These are phyloP conservation scores for Orestias chungarensis DNA, from an alignment of 2,797 vertebrate species.

Conservation along the genomic window DNA sequence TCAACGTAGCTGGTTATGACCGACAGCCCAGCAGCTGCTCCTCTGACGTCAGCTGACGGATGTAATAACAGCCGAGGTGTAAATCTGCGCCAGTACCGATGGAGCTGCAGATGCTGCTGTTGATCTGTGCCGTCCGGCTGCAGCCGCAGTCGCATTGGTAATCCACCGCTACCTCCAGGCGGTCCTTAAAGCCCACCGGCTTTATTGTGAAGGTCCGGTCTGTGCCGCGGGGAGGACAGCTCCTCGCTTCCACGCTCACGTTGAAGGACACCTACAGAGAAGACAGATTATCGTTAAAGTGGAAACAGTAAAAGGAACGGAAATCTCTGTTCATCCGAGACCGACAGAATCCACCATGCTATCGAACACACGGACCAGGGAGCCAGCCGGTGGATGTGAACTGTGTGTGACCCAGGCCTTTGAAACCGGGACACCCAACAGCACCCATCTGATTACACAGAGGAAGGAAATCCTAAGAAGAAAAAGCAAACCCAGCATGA, in stretches of 20 bases:
- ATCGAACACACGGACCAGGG: slow-evolving; percentile 10
- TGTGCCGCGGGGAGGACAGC: slow-evolving; percentile 78
- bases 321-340: slow-evolving; percentile 22
- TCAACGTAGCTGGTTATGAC: background rate
- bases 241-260: slow-evolving; percentile 86
- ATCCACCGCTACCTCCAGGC: slow-evolving; percentile 85
- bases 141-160: slow-evolving; percentile 90
- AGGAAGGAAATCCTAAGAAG: slow-evolving; percentile 56
- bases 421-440: slow-evolving; percentile 41
- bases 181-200: slow-evolving; percentile 94
- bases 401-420: slow-evolving; percentile 33
- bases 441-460: slow-evolving; percentile 59
- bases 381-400: slow-evolving; percentile 22
- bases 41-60: background rate
- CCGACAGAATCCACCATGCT: background rate
- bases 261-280: slow-evolving; percentile 89
- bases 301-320: background rate
- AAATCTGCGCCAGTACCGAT: slow-evolving; percentile 63
- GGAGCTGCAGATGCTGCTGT: slow-evolving; percentile 87
- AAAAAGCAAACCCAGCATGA: slow-evolving; percentile 41
- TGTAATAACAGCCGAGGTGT: background rate
- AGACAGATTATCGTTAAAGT: background rate
- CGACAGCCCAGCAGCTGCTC: no score
- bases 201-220: slow-evolving; percentile 88
- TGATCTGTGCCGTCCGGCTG: slow-evolving; percentile 59